Conservation (phyloP, 2,888 invertebrate species). For the Tuberolachnus salignus region DNA sequence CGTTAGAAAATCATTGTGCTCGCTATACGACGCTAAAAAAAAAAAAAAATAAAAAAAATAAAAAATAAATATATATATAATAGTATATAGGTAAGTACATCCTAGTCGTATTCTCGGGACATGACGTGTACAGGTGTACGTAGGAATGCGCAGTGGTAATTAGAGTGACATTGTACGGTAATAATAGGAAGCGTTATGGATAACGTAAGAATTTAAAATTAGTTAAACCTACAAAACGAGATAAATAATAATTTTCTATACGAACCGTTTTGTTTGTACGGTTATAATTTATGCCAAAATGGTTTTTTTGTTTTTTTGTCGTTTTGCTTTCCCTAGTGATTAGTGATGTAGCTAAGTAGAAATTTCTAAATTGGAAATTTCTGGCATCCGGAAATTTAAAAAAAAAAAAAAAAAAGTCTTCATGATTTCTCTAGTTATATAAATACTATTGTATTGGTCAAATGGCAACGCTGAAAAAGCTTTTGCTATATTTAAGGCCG, state of each 20-base stretch:
- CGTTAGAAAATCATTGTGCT: neutral
- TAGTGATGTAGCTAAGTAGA: too few relatives aligned
- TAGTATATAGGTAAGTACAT: too few relatives aligned
- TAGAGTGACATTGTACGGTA: slow-evolving; percentile 32
- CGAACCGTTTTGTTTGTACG: neutral
- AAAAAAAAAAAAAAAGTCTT: too few relatives aligned
- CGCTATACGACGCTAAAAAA: too few relatives aligned
- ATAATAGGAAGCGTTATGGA: neutral
- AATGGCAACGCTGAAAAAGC: too few relatives aligned
- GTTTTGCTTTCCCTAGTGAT: slow-evolving; percentile 18
- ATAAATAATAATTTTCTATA: slow-evolving; percentile 16
- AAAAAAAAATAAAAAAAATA: too few relatives aligned
- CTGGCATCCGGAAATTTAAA: too few relatives aligned
- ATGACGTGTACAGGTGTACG: neutral
- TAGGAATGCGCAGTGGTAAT: neutral
- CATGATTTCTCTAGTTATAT: too few relatives aligned
- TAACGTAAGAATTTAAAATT: neutral
- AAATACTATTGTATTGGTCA: too few relatives aligned
- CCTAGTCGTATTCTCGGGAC: slow-evolving; percentile 10
- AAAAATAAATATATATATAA: too few relatives aligned
- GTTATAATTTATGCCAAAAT: slow-evolving; percentile 21
- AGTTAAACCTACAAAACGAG: slow-evolving; percentile 31
- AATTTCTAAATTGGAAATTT: too few relatives aligned
- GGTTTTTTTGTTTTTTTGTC: neutral
- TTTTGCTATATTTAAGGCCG: too few relatives aligned